Conservation (phyloP, 92 coral and sea anemone species). For the Montipora capitata region DNA sequence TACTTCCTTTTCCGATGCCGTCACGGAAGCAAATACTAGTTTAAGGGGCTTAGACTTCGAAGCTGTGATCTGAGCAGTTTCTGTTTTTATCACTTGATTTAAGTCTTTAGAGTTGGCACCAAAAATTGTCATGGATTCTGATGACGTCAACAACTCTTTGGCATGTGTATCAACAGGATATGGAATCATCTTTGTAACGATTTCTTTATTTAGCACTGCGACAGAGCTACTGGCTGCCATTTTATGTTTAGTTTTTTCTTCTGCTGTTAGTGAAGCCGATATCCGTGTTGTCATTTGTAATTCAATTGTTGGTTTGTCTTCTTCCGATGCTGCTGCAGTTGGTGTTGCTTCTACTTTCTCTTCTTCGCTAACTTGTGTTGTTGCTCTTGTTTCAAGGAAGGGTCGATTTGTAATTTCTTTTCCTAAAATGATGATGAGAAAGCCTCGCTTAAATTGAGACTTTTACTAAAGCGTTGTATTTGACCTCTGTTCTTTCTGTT, state of each 20-base stretch:
- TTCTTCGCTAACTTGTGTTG: neutral
- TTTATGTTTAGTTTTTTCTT: neutral
- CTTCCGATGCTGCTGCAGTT: neutral
- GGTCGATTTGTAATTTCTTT: slow-evolving; percentile 14
- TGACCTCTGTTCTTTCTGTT: neutral
- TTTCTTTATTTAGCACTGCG: neutral
- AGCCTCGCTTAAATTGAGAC: slow-evolving; percentile 14
- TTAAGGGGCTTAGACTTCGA: neutral
- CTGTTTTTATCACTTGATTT: neutral
- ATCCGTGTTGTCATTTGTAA: neutral
- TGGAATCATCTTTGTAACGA: neutral
- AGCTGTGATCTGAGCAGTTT: neutral
- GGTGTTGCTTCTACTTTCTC: neutral
- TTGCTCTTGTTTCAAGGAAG: neutral
- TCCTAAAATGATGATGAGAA: slow-evolving; percentile 30
- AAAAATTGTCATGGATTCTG: neutral
- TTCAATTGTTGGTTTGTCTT: neutral
- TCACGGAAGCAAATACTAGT: neutral
- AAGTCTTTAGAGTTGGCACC: neutral
- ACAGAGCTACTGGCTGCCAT: neutral
- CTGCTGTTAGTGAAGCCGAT: neutral
- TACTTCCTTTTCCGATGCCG: neutral
- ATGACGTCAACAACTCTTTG: slow-evolving; percentile 1
- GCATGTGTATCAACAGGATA: neutral
- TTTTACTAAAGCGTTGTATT: neutral